phyloP scores from a whole-genome alignment of 2,113 vertebrate genomes.

The Macquaria ambigua region DNA sequence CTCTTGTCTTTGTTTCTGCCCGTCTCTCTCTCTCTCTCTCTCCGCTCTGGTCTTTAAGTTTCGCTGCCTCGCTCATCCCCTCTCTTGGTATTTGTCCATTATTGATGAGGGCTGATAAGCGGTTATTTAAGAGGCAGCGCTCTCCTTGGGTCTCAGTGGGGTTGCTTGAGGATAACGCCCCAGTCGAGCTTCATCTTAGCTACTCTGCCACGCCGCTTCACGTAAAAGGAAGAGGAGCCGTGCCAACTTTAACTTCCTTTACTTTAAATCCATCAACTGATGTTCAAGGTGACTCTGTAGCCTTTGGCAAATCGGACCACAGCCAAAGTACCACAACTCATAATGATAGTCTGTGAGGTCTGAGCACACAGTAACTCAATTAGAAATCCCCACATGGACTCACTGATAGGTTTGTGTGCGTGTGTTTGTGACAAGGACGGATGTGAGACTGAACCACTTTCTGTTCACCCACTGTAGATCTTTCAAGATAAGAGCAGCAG shows the following conservation, averaged over 20 bases:
- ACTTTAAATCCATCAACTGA: constrained; percentile 19
- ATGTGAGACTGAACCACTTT: constrained; percentile 14
- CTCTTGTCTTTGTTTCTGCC: background rate
- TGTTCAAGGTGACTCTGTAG: constrained; percentile 49
- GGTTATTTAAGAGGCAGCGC: constrained; percentile 60
- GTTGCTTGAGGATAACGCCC: constrained; percentile 53
- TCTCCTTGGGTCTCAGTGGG: constrained; percentile 42
- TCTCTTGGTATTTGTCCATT: constrained; percentile 58
- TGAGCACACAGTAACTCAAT: constrained; percentile 23
- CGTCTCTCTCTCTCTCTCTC: background rate
- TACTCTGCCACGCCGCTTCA: constrained; percentile 30
- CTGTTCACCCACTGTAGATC: background rate
- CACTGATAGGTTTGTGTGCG: constrained; percentile 14
- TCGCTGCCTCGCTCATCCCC: constrained; percentile 22
- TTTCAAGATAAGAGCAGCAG: constrained; percentile 26
- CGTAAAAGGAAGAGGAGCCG: constrained; percentile 8
- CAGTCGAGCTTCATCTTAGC: constrained; percentile 37
- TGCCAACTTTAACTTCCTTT: constrained; percentile 24
- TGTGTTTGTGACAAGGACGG: background rate
- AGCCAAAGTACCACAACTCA: constrained; percentile 11
- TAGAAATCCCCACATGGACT: constrained; percentile 27
- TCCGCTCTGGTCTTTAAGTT: constrained; percentile 19
- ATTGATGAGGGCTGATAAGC: constrained; percentile 70
- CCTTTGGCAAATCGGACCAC: constrained; percentile 4
- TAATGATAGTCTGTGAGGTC: constrained; percentile 2